Conservation (phyloP, 2,113 vertebrate genomes). For the Pogona vitticeps region DNA sequence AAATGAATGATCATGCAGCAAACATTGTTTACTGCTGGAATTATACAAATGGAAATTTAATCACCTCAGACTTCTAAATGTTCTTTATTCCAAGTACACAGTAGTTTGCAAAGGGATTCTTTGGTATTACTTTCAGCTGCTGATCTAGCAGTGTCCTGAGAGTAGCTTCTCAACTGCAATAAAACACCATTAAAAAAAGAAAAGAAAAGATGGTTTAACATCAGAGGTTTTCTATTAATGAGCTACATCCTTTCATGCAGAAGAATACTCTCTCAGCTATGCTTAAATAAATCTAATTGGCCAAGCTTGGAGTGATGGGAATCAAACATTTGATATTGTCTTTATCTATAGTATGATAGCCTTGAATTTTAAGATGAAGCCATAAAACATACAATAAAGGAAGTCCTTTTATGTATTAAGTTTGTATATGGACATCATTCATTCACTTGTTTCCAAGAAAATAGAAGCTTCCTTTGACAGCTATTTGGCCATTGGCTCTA, state of each 20-base stretch:
- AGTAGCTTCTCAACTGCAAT: constrained; percentile 25
- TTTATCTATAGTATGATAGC: neutral
- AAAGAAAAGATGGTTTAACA: neutral
- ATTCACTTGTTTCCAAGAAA: neutral
- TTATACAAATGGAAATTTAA: constrained; percentile 51
- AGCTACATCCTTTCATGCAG: constrained; percentile 7
- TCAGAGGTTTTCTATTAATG: neutral
- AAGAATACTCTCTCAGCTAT: neutral
- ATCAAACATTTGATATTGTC: neutral
- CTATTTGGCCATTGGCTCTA: too few species aligned
- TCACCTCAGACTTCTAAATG: constrained; percentile 50
- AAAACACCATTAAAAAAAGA: neutral
- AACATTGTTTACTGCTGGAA: constrained; percentile 30
- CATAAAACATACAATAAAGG: neutral
- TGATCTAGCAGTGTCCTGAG: constrained; percentile 47
- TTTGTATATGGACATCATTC: neutral
- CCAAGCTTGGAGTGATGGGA: neutral
- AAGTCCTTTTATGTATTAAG: neutral
- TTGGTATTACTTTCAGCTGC: constrained; percentile 54
- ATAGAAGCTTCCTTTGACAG: too few species aligned
- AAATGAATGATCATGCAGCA: constrained; percentile 29
- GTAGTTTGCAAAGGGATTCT: constrained; percentile 57
- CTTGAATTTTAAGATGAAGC: neutral
- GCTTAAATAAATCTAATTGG: constrained; percentile 10
- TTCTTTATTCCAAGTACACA: constrained; percentile 33